Percentiles rank a stretch among this genome's conserved stretches.
phyloP scores from a whole-genome alignment of 2,797 vertebrate genomes.

The Falco berigora region DNA sequence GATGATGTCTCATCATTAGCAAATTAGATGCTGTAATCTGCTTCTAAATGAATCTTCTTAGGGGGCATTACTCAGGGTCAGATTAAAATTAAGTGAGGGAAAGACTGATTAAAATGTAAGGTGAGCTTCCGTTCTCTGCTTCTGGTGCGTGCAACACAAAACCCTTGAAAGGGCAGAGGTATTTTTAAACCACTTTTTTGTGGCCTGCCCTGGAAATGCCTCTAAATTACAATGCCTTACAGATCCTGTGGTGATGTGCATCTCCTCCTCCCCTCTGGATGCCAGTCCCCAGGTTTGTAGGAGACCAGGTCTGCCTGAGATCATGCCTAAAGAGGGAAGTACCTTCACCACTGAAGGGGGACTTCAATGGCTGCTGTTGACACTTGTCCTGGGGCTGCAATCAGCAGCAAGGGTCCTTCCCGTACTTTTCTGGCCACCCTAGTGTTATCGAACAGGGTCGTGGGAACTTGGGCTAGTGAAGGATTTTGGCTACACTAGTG shows the following conservation, averaged over 20 bases:
- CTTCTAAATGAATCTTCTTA: slow-evolving; percentile 64
- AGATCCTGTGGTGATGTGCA: neutral
- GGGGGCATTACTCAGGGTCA: slow-evolving; percentile 60
- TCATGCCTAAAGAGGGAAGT: neutral
- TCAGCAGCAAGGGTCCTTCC: neutral
- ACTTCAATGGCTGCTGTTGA: neutral
- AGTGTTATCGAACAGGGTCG: neutral
- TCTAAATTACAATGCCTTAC: neutral
- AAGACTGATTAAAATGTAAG: slow-evolving; percentile 56
- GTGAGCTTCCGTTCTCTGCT: slow-evolving; percentile 41
- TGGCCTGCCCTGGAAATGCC: neutral
- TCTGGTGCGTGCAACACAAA: neutral
- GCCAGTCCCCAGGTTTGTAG: neutral
- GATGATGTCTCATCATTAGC: slow-evolving; percentile 56
- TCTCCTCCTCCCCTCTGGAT: neutral
- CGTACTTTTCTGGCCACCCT: neutral
- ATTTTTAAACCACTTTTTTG: neutral
- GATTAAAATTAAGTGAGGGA: slow-evolving; percentile 53
- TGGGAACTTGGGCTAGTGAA: neutral
- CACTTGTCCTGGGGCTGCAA: neutral
- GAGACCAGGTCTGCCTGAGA: neutral
- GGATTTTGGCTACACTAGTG: neutral
- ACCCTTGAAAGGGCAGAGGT: neutral
- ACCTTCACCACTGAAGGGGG: neutral
- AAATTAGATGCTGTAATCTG: slow-evolving; percentile 63